These are phyloP conservation scores for Nomada hirtipes DNA, from an alignment of 2,888 invertebrate species.

Conservation along the genomic window DNA sequence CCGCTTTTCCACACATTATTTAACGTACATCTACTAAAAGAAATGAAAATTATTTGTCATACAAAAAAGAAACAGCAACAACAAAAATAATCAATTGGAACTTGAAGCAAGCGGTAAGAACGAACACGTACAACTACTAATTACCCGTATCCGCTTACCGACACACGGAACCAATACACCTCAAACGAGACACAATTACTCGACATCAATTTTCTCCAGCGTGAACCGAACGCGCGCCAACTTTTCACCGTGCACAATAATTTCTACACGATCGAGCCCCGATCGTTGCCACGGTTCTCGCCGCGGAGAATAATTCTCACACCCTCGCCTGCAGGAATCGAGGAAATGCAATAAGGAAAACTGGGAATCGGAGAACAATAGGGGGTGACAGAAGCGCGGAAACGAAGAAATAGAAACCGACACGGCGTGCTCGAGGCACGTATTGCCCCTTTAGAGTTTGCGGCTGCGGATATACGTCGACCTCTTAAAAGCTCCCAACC, in stretches of 20 bases:
- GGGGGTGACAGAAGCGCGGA: constrained; percentile 42
- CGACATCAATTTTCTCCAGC: not conserved
- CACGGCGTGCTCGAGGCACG: constrained; percentile 60
- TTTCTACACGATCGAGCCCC: constrained; percentile 2
- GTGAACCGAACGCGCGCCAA: not conserved
- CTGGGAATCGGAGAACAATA: constrained; percentile 64
- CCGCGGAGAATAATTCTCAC: not conserved
- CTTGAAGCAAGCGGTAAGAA: too few relatives aligned
- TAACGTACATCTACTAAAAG: too few relatives aligned
- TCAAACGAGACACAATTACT: constrained; percentile 7
- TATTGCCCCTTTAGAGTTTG: constrained; percentile 66
- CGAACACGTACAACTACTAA: too few relatives aligned
- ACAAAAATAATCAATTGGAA: too few relatives aligned
- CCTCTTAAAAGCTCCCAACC: constrained; percentile 67
- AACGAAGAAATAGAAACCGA: constrained; percentile 53
- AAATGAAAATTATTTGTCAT: too few relatives aligned
- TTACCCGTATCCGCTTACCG: too few relatives aligned
- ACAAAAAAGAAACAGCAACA: too few relatives aligned
- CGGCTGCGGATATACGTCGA: constrained; percentile 60
- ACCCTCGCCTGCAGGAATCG: constrained; percentile 12
- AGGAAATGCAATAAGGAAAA: constrained; percentile 55
- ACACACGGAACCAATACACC: not conserved
- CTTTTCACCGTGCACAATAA: not conserved
- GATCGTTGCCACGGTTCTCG: constrained; percentile 18
- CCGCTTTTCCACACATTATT: too few relatives aligned